Percentiles rank a stretch among this genome's conserved stretches.
These are phyloP conservation scores for Atlantisia rogersi DNA, from an alignment of 2,113 vertebrate genomes.

Conservation along the genomic window DNA sequence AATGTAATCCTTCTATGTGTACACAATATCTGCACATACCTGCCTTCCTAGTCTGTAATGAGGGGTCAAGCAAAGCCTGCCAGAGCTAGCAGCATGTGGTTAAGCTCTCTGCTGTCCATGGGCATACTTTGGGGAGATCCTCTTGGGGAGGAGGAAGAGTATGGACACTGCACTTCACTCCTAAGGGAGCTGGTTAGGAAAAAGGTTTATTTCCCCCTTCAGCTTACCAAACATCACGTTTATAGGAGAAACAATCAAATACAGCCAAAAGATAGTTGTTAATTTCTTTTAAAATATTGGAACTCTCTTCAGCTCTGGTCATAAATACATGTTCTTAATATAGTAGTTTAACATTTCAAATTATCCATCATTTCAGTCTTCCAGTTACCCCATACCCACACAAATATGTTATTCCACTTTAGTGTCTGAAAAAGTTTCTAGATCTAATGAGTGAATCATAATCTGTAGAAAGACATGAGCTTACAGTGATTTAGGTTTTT, in stretches of 20 bases:
- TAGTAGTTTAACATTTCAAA: slow-evolving; percentile 12
- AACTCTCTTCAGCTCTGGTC: neutral
- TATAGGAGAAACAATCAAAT: neutral
- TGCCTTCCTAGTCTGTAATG: neutral
- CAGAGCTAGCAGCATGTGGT: neutral
- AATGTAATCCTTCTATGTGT: neutral
- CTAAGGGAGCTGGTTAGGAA: neutral
- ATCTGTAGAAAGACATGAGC: neutral
- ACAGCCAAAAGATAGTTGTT: neutral
- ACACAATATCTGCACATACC: rapidly evolving
- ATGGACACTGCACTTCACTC: neutral
- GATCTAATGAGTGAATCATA: slow-evolving; percentile 16
- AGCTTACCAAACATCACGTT: neutral
- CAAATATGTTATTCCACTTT: neutral
- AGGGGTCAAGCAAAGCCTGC: neutral
- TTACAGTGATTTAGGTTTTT: neutral
- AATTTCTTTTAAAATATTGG: neutral
- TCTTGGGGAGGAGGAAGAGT: rapidly evolving
- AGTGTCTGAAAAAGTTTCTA: neutral
- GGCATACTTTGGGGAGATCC: neutral
- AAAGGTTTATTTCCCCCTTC: neutral
- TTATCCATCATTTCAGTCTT: neutral
- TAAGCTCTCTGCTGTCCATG: neutral
- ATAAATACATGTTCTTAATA: neutral
- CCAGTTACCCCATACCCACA: neutral